Conservation (phyloP, 2,888 invertebrate genomes). For the Ceriagrion tenellum region DNA sequence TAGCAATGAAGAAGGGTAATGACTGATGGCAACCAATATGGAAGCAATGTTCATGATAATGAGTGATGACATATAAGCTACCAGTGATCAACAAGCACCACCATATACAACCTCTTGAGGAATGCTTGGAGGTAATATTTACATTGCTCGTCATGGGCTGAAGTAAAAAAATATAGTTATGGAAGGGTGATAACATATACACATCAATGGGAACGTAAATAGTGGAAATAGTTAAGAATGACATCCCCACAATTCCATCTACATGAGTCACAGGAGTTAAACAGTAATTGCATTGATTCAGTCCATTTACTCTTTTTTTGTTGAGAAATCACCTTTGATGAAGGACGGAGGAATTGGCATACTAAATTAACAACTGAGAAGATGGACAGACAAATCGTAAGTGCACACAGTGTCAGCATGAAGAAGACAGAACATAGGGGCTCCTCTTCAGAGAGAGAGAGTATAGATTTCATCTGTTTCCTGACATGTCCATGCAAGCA, state of each 20-base stretch:
- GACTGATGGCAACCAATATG: background rate
- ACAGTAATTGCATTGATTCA: background rate
- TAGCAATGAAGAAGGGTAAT: background rate
- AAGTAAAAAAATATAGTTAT: slow-evolving; percentile 42
- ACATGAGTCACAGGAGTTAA: slow-evolving; percentile 9
- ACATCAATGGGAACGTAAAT: background rate
- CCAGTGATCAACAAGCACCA: slow-evolving; percentile 42
- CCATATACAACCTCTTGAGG: slow-evolving; percentile 12
- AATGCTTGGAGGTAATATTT: slow-evolving; percentile 47
- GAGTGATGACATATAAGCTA: slow-evolving; percentile 32
- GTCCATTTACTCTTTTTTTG: background rate
- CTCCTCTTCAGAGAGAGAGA: background rate
- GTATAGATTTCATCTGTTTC: background rate
- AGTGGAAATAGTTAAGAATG: background rate
- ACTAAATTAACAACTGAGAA: background rate
- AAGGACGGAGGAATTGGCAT: slow-evolving; percentile 35
- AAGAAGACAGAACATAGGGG: background rate
- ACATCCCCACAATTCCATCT: background rate
- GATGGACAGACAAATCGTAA: background rate
- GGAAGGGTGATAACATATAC: slow-evolving; percentile 19
- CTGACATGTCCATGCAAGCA: background rate
- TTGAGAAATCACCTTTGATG: slow-evolving; percentile 24
- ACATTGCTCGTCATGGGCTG: slow-evolving; percentile 13
- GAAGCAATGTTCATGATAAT: background rate
- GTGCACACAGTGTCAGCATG: background rate